Percentiles rank a stretch among this genome's conserved stretches.
Conservation (phyloP, 2,888 invertebrate species). For the Xylota segnis region DNA sequence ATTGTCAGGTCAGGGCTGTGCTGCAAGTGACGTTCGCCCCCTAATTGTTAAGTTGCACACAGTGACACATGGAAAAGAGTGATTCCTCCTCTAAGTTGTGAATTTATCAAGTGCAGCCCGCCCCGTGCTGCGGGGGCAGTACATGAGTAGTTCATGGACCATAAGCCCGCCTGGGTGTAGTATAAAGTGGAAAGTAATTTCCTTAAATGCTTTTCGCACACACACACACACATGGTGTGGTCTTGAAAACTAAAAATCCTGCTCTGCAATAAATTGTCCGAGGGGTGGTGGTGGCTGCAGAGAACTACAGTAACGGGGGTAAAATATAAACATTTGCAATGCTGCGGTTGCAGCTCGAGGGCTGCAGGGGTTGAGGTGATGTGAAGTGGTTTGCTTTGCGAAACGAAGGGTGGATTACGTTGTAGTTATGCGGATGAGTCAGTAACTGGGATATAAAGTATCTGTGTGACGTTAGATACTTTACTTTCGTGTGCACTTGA, state of each 20-base stretch:
- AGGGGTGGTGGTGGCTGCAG: slow-evolving; percentile 31
- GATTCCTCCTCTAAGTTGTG: slow-evolving; percentile 19
- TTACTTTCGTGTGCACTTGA: slow-evolving; percentile 70
- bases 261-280: slow-evolving; percentile 63
- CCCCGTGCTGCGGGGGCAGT: slow-evolving; percentile 6
- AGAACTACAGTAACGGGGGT: slow-evolving; percentile 21
- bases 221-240: slow-evolving; percentile 21
- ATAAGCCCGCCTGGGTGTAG: slow-evolving; percentile 59
- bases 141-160: slow-evolving; percentile 54
- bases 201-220: slow-evolving; percentile 65
- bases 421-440: slow-evolving; percentile 60
- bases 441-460: slow-evolving; percentile 61
- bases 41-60: slow-evolving; percentile 65
- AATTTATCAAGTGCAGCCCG: slow-evolving; percentile 67
- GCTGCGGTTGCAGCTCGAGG: slow-evolving; percentile 45
- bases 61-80: slow-evolving; percentile 52
- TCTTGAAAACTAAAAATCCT: slow-evolving; percentile 63
- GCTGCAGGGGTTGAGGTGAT: slow-evolving; percentile 21
- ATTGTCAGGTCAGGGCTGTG: slow-evolving; percentile 15
- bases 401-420: slow-evolving; percentile 36
- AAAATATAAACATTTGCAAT: slow-evolving; percentile 69
- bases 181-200: slow-evolving; percentile 72
- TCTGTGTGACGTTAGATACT: slow-evolving; percentile 59
- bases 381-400: slow-evolving; percentile 50
- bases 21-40: slow-evolving; percentile 47